Evolutionary conservation across 2,797 vertebrate species (phyloP).

Genomic region (Halcyon chelicuti): DNA sequence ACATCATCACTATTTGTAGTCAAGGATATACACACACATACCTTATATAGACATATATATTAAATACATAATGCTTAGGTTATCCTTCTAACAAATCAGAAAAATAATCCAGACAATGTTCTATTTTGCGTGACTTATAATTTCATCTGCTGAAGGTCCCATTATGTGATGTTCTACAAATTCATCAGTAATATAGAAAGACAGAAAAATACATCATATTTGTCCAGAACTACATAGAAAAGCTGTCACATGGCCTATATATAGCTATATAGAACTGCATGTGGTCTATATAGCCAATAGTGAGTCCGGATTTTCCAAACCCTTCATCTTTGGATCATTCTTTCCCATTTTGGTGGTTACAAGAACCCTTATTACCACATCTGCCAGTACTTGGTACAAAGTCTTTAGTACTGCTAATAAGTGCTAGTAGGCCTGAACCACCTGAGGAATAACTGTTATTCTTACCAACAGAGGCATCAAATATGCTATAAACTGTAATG

Average conservation of each 20-base stretch:
- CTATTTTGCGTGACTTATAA: background rate
- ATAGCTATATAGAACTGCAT: background rate
- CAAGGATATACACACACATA: background rate
- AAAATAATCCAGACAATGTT: background rate
- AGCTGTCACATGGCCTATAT: background rate
- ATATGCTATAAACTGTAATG: background rate
- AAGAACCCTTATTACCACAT: background rate
- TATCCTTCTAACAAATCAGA: background rate
- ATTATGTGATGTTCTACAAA: background rate
- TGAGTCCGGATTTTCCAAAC: background rate
- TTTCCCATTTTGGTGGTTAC: background rate
- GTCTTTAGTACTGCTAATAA: background rate
- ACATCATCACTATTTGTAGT: background rate
- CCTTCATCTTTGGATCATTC: fast-evolving
- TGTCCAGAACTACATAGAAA: background rate
- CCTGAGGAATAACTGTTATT: background rate
- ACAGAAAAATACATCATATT: background rate
- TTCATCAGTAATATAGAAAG: background rate
- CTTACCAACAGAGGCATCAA: background rate
- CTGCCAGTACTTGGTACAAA: background rate
- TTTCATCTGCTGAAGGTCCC: background rate
- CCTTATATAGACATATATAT: background rate
- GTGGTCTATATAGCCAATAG: background rate
- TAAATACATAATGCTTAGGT: background rate
- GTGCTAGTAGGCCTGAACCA: background rate